Base-by-base conservation (phyloP, 1,140 invertebrate genomes). In the Trachymyrmex septentrionalis region DNA sequence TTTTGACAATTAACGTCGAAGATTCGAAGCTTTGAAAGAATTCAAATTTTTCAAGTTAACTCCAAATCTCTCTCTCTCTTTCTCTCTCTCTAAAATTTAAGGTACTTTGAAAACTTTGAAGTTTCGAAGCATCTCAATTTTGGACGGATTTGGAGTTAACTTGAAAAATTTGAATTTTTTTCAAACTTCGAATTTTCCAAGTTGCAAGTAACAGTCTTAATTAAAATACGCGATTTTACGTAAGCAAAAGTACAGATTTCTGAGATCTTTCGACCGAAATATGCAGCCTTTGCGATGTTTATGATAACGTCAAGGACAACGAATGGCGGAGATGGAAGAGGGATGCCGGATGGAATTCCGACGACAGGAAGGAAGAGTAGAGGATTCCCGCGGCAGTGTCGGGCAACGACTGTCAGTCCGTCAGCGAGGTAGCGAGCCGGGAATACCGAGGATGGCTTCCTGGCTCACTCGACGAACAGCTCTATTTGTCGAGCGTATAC, bases 401-500 rank as follows among this genome's bases (percentile, higher is more conserved):
- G 53, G 87, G 75, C 88, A 88, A 92, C 88, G 90, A 92, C 92
- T 94, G 93, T 95, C 93, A 93, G 93, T 94, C 89, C 86, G 78
- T 92, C 87, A 88, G 88, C 64, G 71, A 87, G 76, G n/a, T 73
- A 86, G 89, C 91, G 89, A 93, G 93, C 89, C 87, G 91, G 90
- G 92, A 94, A 95, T 95, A 91, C 92, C 91, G 87, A 88, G 86
- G 91, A 92, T 91, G 91, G 92, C 93, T 93, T 93, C 93, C 90
- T 86, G 89, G 88, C 92, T 93, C 93, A 92, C 92, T 91, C 92
- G 90, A 87, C 75, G 71, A 93, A 95, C 94, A 94, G 94, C 94
- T 95, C 94, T 95, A 95, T 95, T 93, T 92, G 88, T 93, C 93
- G 90, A 91, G 90, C 63, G 64, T 27, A 87, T 75, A 88, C 91